Evolutionary conservation across 2,888 invertebrate genomes (phyloP), one percentile per base, ranked within the genome.

Genomic region (Acleris sparsana): DNA sequence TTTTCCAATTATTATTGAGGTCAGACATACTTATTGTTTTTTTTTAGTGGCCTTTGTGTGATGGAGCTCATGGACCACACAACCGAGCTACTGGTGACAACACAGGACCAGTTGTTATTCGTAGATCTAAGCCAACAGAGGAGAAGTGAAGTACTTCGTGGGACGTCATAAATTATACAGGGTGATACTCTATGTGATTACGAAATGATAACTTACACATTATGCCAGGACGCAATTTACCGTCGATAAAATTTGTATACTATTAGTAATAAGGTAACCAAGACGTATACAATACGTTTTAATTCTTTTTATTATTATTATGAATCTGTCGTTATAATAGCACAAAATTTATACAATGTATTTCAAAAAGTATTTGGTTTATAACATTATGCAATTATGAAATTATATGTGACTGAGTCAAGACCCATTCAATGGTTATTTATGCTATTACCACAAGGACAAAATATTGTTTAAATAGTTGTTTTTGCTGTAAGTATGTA

Each of bases 61-160:
- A 66, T 48, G 66, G 66, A 52, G 66, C 66, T 3, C 66, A 66
- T 33, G 66, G 66, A 9, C 66, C 66, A 20, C 66, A 66, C 57
- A 66, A 66, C 53, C 39, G 66, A 39, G 61, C 62, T 48, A 62
- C 66, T 11, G 66, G 66, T 18, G 66, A 66, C 39, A 66, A 66
- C 39, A 62, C 57, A 20, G 66, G 66, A 4, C 66, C 66, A 6
- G 52, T 66, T 6, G 61, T 66, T n/a, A 66, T 66, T 18, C 61
- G 66, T 44, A 60, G 65, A 25, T 44, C 25, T 43, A 61, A 62
- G 52, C 61, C 66, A 13, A 39, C 39, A 52, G 66, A 52, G n/a
- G 66, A 66, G 52, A 66, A 62, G 53, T 33, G 9, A 59, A 66
- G 13, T 56, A n/a, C 20, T 46, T 58, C 13, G 13, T 9, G 11